Percentiles rank a stretch among this genome's conserved stretches.
Conservation (phyloP, 2,113 vertebrate genomes). For the Hepsetus odoe region DNA sequence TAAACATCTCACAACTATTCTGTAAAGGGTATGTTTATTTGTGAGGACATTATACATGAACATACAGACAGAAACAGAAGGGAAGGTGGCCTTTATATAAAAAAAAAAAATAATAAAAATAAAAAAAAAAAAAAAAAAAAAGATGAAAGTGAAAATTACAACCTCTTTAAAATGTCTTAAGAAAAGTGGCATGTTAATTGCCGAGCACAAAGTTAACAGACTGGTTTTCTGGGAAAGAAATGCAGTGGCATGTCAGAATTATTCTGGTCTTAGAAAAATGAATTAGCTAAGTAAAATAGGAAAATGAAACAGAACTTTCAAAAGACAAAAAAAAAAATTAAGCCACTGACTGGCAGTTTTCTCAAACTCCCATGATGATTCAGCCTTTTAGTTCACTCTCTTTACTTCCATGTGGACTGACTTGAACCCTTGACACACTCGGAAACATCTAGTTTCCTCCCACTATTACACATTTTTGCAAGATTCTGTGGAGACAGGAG, state of each 20-base stretch:
- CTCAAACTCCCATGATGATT: neutral
- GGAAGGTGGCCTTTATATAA: neutral
- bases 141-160: neutral
- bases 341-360: neutral
- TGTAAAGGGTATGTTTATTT: slow-evolving; percentile 40
- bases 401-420: slow-evolving; percentile 50
- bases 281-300: neutral
- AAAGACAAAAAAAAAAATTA: neutral
- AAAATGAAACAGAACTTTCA: neutral
- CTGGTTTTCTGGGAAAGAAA: neutral
- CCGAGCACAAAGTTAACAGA: neutral
- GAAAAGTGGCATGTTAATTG: neutral
- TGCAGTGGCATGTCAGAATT: neutral
- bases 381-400: neutral
- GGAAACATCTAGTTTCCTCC: slow-evolving; percentile 73
- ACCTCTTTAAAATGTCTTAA: neutral
- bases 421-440: slow-evolving; percentile 74
- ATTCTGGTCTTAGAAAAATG: neutral
- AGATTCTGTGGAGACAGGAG: slow-evolving; percentile 69
- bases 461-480: slow-evolving; percentile 77
- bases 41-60: slow-evolving; percentile 20
- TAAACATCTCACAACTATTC: too few relatives aligned
- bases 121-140: neutral
- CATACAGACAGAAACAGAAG: slow-evolving; percentile 17
- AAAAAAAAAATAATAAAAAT: neutral